phyloP scores from a whole-genome alignment of 2,888 invertebrate species.

The Cryptocephalus primarius region DNA sequence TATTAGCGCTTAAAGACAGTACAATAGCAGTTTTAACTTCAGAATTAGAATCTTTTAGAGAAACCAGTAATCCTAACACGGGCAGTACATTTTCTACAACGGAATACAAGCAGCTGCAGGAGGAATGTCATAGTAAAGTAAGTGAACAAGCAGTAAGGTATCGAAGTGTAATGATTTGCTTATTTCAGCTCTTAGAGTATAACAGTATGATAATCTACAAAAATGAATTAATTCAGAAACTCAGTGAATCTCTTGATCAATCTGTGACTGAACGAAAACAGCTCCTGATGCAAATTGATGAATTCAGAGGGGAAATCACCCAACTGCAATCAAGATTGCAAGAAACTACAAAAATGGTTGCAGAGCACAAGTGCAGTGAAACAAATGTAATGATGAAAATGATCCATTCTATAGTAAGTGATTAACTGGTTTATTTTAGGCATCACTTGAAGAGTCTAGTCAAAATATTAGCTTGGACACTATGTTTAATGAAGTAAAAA shows the following conservation, averaged over 20 bases:
- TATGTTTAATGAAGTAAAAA: too few species aligned
- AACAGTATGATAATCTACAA: slow-evolving; percentile 57
- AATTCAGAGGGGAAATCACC: slow-evolving; percentile 49
- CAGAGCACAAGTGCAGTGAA: slow-evolving; percentile 23
- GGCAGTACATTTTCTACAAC: slow-evolving; percentile 50
- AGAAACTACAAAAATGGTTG: slow-evolving; percentile 36
- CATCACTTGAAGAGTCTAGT: too few species aligned
- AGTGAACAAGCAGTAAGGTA: slow-evolving; percentile 12
- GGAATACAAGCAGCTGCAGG: slow-evolving; percentile 61
- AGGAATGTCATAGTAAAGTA: slow-evolving; percentile 60
- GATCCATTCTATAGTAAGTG: too few species aligned
- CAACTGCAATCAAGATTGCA: slow-evolving; percentile 39
- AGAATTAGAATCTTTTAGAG: slow-evolving; percentile 41
- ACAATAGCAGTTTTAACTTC: slow-evolving; percentile 38
- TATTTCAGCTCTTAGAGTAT: slow-evolving; percentile 55
- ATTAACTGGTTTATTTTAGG: too few species aligned
- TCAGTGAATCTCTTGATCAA: slow-evolving; percentile 59
- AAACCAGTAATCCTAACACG: slow-evolving; percentile 40
- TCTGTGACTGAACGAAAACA: slow-evolving; percentile 51
- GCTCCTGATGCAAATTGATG: slow-evolving; percentile 49
- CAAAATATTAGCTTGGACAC: too few species aligned
- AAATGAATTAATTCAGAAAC: slow-evolving; percentile 59
- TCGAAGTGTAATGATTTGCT: not conserved
- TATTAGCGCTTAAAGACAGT: slow-evolving; percentile 39
- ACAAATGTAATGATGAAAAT: not conserved